These are phyloP conservation scores for Parazoanthus atlanticus DNA, from an alignment of 92 coral and sea anemone genomes.

Conservation along the genomic window DNA sequence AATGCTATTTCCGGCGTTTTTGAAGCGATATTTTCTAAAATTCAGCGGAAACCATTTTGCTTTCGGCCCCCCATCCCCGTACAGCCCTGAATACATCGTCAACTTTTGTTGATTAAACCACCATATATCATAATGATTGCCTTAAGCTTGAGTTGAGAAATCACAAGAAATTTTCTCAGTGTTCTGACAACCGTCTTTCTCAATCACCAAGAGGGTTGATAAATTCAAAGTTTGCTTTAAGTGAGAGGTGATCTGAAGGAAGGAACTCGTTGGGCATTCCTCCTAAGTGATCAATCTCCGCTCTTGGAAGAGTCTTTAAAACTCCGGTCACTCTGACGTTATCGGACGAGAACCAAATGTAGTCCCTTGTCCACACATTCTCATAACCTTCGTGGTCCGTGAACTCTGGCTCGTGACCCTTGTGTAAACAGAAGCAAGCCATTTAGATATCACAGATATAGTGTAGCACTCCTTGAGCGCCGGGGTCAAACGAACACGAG, in stretches of 20 bases:
- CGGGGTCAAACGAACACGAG: too few species aligned
- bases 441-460: too few species aligned
- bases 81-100: too few species aligned
- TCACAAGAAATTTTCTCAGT: too few species aligned
- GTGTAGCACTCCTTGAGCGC: too few species aligned
- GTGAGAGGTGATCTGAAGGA: constrained; percentile 47
- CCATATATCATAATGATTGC: too few species aligned
- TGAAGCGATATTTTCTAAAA: too few species aligned
- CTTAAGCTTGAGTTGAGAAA: too few species aligned
- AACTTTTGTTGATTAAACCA: too few species aligned
- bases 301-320: constrained; percentile 19
- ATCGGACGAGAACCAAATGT: constrained; percentile 46
- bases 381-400: constrained; percentile 18
- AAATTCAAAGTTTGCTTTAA: constrained; percentile 43
- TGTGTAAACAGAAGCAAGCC: not conserved
- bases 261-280: constrained; percentile 42
- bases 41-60: too few species aligned
- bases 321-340: constrained; percentile 27
- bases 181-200: not conserved
- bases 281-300: constrained; percentile 18
- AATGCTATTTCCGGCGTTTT: too few species aligned
- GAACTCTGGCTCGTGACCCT: constrained; percentile 33
- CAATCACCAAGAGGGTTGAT: not conserved
- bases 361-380: constrained; percentile 39
- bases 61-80: too few species aligned